Conservation (phyloP, 1,140 invertebrate species). For the Drosophila trapezifrons region DNA sequence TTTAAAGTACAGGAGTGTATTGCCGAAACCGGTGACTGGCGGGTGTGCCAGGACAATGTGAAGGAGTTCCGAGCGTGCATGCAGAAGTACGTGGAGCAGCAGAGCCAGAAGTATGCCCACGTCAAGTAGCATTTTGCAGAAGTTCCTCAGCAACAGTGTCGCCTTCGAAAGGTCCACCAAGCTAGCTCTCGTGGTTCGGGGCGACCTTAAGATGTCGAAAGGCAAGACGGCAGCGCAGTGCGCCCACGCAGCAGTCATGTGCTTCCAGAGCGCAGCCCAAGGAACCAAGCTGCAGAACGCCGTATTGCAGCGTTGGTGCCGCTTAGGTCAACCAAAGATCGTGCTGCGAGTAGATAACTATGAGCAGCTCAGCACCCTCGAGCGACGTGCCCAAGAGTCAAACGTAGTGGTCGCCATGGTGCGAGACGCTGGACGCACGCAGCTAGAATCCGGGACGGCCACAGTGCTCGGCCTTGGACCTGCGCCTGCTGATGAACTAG, state of each 20-base stretch:
- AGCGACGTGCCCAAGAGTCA: slow-evolving; percentile 85
- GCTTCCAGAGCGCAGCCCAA: slow-evolving; percentile 86
- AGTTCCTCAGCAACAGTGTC: slow-evolving; percentile 50
- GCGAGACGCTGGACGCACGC: slow-evolving; percentile 91
- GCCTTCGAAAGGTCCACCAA: slow-evolving; percentile 84
- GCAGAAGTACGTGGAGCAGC: slow-evolving; percentile 85
- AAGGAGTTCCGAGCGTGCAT: slow-evolving; percentile 92
- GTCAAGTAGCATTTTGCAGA: slow-evolving; percentile 67
- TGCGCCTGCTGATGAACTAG: slow-evolving; percentile 86
- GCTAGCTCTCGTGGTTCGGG: slow-evolving; percentile 91
- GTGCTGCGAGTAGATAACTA: slow-evolving; percentile 86
- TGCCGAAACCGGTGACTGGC: slow-evolving; percentile 94
- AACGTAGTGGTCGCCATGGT: slow-evolving; percentile 88
- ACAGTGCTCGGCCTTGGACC: slow-evolving; percentile 93
- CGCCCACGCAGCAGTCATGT: slow-evolving; percentile 90
- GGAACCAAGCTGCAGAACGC: slow-evolving; percentile 78
- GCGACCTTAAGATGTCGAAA: slow-evolving; percentile 91
- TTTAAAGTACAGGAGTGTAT: slow-evolving; percentile 95
- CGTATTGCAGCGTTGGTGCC: slow-evolving; percentile 87
- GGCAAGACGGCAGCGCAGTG: slow-evolving; percentile 94
- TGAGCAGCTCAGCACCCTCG: slow-evolving; percentile 85
- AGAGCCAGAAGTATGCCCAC: slow-evolving; percentile 77
- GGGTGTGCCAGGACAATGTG: slow-evolving; percentile 93
- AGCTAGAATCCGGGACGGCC: slow-evolving; percentile 87
- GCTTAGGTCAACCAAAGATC: slow-evolving; percentile 90